Conservation (phyloP, 2,888 invertebrate species). For the Erebia aethiops region DNA sequence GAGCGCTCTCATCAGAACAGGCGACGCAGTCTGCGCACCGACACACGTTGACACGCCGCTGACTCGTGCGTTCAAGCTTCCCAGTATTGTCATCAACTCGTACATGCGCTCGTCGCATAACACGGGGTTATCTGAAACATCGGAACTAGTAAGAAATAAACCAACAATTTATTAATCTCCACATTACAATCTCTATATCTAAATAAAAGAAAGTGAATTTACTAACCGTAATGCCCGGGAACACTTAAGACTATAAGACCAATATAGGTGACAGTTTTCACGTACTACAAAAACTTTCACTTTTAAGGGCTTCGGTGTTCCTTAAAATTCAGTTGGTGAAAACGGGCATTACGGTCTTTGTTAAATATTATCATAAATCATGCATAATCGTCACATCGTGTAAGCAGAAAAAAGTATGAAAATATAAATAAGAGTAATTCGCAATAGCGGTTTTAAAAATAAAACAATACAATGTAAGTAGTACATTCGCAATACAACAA, state of each 20-base stretch:
- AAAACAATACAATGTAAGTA: neutral
- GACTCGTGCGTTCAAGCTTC: slow-evolving; percentile 88
- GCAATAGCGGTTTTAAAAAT: neutral
- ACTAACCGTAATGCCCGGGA: too few species aligned
- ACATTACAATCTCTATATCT: too few species aligned
- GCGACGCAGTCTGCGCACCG: slow-evolving; percentile 59
- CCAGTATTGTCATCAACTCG: slow-evolving; percentile 87
- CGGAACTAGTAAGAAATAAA: slow-evolving; percentile 1
- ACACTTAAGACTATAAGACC: too few species aligned
- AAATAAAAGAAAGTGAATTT: too few species aligned
- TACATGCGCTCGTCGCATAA: slow-evolving; percentile 88
- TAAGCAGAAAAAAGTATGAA: neutral
- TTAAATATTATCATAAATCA: neutral
- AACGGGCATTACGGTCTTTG: too few species aligned
- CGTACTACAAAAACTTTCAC: too few species aligned
- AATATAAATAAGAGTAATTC: neutral
- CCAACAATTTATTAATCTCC: neutral
- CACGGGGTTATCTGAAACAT: slow-evolving; percentile 88
- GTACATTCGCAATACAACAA: slow-evolving; percentile 12
- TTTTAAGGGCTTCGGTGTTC: too few species aligned
- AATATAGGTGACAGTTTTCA: too few species aligned
- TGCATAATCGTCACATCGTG: neutral
- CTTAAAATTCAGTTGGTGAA: too few species aligned
- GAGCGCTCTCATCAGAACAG: slow-evolving; percentile 64
- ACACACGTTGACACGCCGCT: slow-evolving; percentile 86